Base-by-base conservation (phyloP, 2,113 vertebrate genomes). In the Seriola rivoliana region DNA sequence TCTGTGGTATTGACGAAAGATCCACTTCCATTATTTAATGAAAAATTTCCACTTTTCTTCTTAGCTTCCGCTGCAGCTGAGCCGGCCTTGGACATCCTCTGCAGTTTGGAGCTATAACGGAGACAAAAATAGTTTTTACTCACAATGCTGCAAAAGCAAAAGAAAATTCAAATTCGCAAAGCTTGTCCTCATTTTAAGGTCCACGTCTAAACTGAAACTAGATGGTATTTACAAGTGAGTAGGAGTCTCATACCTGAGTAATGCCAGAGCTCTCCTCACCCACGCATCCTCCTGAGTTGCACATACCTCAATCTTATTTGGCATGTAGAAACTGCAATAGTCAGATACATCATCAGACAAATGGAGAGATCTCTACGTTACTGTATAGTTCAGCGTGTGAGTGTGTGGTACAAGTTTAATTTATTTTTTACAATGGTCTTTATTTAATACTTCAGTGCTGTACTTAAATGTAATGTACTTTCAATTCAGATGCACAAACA, bases 291-390 rank as follows among this genome's bases (percentile, higher is more conserved):
- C 21, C 0, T 4, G 23, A 4, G 34, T 86, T 0, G 88, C 93
- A 50, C 95, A 96, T 0, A 95, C 42, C 58, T 87, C 78, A 0
- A 8, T 81, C 10, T 90, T 85, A 17, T 11, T 77, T 4, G 70
- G n/a, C 0, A 92, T 95, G 78, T 86, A 75, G 73, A 96, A 94
- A 72, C 95, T 96, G 34, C 12, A 91, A 64, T 8, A 52, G 1
- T 5, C 25, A 85, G 9, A 71, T 32, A 63, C 1, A 78, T 64
- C 0, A 1, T 71, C 7, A 84, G 34, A 65, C 23, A 80, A 10
- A 78, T 5, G 46, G 8, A 38, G 1, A 62, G 8, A 36, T 48
- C 8, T 50, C 17, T 19, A 19, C 17, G 19, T 50, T 17, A 14
- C 11, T 46, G 44, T 46, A 16, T 12, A 3, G 44, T 46, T 46